These are phyloP conservation scores for Thaumatotibia leucotreta DNA, from an alignment of 1,140 invertebrate genomes.

Conservation along the genomic window DNA sequence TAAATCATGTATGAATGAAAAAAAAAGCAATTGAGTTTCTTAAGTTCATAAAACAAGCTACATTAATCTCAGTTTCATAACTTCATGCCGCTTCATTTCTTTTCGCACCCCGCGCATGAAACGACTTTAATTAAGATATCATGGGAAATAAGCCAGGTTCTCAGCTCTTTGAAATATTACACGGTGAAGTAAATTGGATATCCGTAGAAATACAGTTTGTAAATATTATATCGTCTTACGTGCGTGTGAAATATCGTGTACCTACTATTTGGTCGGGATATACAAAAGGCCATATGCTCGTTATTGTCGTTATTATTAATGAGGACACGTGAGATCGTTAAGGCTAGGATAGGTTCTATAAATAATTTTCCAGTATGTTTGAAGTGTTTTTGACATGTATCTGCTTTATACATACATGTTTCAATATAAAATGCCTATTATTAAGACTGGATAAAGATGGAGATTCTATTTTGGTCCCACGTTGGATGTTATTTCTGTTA, in stretches of 20 bases:
- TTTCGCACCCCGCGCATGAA: conserved; percentile 38
- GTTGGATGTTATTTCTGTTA: no score
- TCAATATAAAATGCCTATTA: no score
- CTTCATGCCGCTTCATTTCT: conserved; percentile 48
- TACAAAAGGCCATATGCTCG: not conserved
- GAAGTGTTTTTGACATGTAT: not conserved
- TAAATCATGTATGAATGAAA: no score
- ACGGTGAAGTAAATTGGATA: conserved; percentile 40
- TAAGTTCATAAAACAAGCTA: conserved; percentile 52
- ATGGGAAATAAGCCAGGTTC: conserved; percentile 62
- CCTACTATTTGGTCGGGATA: not conserved
- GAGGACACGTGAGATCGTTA: not conserved
- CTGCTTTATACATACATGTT: no score
- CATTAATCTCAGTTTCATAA: conserved; percentile 68
- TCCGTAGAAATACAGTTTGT: not conserved
- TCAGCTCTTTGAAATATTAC: conserved; percentile 52
- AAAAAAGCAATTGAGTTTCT: conserved; percentile 25
- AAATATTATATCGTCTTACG: not conserved
- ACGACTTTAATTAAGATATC: conserved; percentile 67
- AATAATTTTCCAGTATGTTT: not conserved
- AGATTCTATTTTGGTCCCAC: no score
- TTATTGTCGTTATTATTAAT: not conserved
- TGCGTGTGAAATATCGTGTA: not conserved
- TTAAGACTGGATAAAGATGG: no score
- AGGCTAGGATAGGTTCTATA: not conserved